phyloP scores from a whole-genome alignment of 2,113 vertebrate species.

The Oreochromis spilurus region DNA sequence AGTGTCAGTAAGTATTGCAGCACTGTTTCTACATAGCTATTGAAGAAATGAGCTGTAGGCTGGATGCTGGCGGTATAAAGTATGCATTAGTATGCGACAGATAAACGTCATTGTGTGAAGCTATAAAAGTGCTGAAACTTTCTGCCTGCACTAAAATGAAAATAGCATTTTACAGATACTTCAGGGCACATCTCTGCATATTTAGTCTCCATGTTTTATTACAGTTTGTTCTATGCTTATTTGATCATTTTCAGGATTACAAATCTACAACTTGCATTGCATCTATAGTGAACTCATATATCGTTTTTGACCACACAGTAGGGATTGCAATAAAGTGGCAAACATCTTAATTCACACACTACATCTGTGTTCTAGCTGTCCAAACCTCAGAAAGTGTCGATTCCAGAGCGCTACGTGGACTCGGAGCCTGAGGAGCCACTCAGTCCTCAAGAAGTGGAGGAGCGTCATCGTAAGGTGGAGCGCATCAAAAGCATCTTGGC shows the following conservation, averaged over 20 bases:
- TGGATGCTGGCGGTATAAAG: not conserved
- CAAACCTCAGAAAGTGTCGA: constrained; percentile 89
- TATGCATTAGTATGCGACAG: not conserved
- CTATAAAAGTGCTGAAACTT: not conserved
- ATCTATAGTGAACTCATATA: not conserved
- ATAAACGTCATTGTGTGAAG: not conserved
- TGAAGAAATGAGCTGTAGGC: not conserved
- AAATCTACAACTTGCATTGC: not conserved
- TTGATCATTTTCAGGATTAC: not conserved
- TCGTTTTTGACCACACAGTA: not conserved
- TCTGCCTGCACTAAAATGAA: not conserved
- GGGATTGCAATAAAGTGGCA: not conserved
- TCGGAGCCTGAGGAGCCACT: constrained; percentile 88
- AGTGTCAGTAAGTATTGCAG: not conserved
- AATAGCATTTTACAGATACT: not conserved
- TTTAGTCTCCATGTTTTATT: not conserved
- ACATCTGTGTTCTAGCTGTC: constrained; percentile 74
- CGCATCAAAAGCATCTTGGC: constrained; percentile 93
- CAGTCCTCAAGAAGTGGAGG: constrained; percentile 87
- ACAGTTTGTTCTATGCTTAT: not conserved
- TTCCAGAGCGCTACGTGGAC: constrained; percentile 92
- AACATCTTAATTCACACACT: not conserved
- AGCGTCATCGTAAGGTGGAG: constrained; percentile 87
- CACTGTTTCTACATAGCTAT: not conserved
- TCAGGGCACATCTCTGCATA: not conserved